Evolutionary conservation across 2,888 invertebrate species (phyloP).

Genomic region (Lordiphosa andalusiaca): DNA sequence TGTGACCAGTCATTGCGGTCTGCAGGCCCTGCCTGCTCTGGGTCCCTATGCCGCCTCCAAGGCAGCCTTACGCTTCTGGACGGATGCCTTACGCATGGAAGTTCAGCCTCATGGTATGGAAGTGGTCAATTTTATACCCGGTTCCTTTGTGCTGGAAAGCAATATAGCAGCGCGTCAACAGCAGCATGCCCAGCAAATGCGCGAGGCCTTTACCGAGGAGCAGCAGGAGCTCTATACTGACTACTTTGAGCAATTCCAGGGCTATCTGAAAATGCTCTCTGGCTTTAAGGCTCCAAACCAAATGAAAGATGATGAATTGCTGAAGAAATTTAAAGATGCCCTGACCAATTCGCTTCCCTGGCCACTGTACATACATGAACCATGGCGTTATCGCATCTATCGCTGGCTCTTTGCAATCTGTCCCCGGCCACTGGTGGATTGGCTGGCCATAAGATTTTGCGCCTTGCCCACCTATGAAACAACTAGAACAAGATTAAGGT

Average conservation of each 20-base stretch:
- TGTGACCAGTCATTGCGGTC: conserved; percentile 91
- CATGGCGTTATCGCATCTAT: conserved; percentile 84
- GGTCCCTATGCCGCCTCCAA: conserved; percentile 91
- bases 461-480: conserved; percentile 82
- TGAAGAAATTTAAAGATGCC: conserved; percentile 84
- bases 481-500: conserved; percentile 8
- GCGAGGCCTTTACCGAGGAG: conserved; percentile 83
- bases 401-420: conserved; percentile 84
- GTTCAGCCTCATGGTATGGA: conserved; percentile 86
- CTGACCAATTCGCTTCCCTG: conserved; percentile 83
- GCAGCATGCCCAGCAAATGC: conserved; percentile 84
- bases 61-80: conserved; percentile 88
- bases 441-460: conserved; percentile 84
- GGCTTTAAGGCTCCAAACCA: conserved; percentile 81
- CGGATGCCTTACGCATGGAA: conserved; percentile 87
- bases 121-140: conserved; percentile 89
- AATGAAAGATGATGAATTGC: conserved; percentile 82
- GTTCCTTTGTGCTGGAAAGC: conserved; percentile 86
- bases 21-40: conserved; percentile 85
- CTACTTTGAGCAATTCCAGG: conserved; percentile 84
- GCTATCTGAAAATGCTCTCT: conserved; percentile 82
- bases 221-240: conserved; percentile 84
- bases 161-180: conserved; percentile 86
- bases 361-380: conserved; percentile 85
- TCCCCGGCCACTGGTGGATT: conserved; percentile 83